Percentiles rank a stretch among this genome's conserved stretches.
Evolutionary conservation across 2,113 vertebrate species (phyloP).

Genomic region (Callospermophilus lateralis): DNA sequence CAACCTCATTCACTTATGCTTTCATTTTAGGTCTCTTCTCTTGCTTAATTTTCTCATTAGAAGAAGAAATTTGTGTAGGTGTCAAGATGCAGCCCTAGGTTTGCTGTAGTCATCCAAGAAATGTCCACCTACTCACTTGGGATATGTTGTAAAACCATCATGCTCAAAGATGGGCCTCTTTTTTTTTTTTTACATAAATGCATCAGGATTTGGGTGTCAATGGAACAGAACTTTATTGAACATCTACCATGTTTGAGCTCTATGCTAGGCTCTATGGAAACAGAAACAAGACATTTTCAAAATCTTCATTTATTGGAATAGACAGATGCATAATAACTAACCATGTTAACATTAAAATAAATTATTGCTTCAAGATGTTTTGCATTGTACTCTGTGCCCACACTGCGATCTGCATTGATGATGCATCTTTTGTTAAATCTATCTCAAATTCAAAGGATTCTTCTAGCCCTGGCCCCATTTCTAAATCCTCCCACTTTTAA

Average conservation of each 20-base stretch:
- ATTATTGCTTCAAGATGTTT: conserved; percentile 17
- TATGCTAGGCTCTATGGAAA: neutral
- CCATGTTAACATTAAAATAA: neutral
- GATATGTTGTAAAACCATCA: neutral
- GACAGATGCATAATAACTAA: neutral
- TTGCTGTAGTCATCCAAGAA: conserved; percentile 30
- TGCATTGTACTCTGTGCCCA: neutral
- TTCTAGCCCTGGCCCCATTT: neutral
- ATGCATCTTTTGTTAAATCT: neutral
- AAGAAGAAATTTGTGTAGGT: conserved; percentile 8
- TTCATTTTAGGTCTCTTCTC: neutral
- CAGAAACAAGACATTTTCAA: conserved; percentile 4
- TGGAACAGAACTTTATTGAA: neutral
- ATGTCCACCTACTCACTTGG: neutral
- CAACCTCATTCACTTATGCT: neutral
- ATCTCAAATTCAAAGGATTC: conserved; percentile 1
- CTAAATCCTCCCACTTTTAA: neutral
- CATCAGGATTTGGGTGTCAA: neutral
- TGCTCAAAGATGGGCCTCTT: neutral
- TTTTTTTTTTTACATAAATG: neutral
- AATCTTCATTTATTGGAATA: conserved; percentile 32
- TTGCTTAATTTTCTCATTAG: neutral
- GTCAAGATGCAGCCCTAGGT: neutral
- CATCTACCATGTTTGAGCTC: neutral
- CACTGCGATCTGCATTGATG: neutral